Percentiles rank a stretch among this genome's conserved stretches.
These are phyloP conservation scores for Falco columbarius DNA, from an alignment of 2,797 vertebrate genomes.

Conservation along the genomic window DNA sequence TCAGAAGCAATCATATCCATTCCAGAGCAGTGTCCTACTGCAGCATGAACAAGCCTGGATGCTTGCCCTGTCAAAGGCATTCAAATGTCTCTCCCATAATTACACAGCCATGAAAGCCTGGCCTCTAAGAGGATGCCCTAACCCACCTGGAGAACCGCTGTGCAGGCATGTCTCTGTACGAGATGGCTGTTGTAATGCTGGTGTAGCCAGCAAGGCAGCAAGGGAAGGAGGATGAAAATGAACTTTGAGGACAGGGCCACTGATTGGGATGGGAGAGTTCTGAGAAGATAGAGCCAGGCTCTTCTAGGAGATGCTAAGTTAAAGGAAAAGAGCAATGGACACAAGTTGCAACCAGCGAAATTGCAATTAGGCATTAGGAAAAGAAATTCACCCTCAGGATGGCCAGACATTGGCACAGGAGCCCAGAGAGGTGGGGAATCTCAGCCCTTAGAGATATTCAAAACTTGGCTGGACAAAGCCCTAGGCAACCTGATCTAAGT, in stretches of 20 bases:
- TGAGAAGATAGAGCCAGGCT: not conserved
- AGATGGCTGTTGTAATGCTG: not conserved
- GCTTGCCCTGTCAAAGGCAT: constrained; percentile 6
- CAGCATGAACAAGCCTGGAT: not conserved
- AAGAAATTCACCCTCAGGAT: not conserved
- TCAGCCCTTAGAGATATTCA: not conserved
- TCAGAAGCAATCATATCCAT: not conserved
- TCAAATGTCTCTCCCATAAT: not conserved
- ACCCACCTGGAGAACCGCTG: not conserved
- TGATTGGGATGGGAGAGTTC: not conserved
- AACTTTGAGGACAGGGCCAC: not conserved
- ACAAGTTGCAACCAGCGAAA: not conserved
- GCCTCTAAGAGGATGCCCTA: not conserved
- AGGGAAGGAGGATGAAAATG: not conserved
- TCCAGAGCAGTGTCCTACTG: not conserved
- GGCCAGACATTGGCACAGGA: not conserved
- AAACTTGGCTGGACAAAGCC: not conserved
- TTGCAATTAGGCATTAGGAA: not conserved
- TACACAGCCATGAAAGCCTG: not conserved
- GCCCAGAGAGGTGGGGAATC: not conserved
- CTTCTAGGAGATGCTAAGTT: not conserved
- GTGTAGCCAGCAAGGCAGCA: not conserved
- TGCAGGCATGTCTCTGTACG: not conserved
- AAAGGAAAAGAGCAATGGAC: not conserved
- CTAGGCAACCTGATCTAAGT: not conserved